Base-by-base conservation (phyloP, 2,113 vertebrate species). In the Daphoenositta chrysoptera region DNA sequence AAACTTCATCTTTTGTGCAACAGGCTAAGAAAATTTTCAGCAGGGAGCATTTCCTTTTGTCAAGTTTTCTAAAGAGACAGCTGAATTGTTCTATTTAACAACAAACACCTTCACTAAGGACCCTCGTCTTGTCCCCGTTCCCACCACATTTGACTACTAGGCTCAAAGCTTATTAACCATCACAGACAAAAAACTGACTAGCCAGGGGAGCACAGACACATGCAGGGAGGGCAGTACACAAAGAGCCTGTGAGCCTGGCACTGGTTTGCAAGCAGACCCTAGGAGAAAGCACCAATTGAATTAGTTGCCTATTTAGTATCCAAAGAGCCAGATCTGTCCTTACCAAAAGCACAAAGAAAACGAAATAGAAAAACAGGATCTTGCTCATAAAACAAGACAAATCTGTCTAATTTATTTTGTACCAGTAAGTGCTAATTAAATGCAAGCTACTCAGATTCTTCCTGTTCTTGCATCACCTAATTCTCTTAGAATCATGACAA, bases 71-170 rank as follows among this genome's bases (percentile, higher is more conserved):
- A 99, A 99, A 99, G 99, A 99, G 98, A 98, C 98, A 98, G 98
- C 98, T 98, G 99, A 99, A 99, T 99, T 99, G 99, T 99, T 99
- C 99, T 99, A 99, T 99, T 99, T 99, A 99, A 99, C 99, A 98
- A 99, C 99, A 99, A 99, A 99, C 99, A 99, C 98, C 98, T 99
- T 99, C 98, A 98, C 98, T 99, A 98, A 98, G 98, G 98, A 99
- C 98, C 98, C 98, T 98, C 98, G 97, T 98, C 98, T 98, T 98
- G 98, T 98, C 98, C 98, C 98, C 98, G 99, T 99, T 99, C 99
- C 99, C 99, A 99, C 99, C 98, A 99, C 98, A 98, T 98, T 98
- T 98, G 98, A 98, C 98, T 98, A 98, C 98, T 98, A 98, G 97
- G 98, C 98, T 98, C 98, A 98, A 99, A 99, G 98, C 98, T 99